Conservation (phyloP, 2,888 invertebrate genomes). For the Cheilosia scutellata region DNA sequence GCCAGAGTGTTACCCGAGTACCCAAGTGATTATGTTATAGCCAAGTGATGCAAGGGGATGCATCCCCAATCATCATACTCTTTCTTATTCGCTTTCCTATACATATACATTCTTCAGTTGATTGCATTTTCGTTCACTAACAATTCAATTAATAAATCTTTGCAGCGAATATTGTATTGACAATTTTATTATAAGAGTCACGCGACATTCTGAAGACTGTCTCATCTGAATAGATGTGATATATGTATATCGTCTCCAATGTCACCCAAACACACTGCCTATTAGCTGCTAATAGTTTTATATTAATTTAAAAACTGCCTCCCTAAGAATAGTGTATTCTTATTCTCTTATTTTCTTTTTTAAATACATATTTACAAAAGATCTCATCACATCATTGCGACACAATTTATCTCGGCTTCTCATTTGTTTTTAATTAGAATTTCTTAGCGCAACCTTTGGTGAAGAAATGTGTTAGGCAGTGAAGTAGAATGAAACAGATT, state of each 20-base stretch:
- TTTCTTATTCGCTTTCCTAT: no score
- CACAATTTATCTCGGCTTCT: conserved; percentile 45
- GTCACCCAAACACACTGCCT: conserved; percentile 17
- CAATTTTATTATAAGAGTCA: background rate
- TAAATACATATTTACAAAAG: conserved; percentile 13
- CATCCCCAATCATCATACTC: no score
- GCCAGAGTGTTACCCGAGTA: no score
- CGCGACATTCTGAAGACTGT: background rate
- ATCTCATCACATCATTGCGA: conserved; percentile 35
- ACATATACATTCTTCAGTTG: no score
- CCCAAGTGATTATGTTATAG: no score
- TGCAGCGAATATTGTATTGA: background rate
- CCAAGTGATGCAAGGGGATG: no score
- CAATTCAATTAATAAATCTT: background rate
- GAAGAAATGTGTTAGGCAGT: conserved; percentile 38
- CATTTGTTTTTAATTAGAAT: conserved; percentile 64
- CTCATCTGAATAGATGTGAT: background rate
- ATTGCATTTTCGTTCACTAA: background rate
- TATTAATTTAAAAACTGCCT: conserved; percentile 48
- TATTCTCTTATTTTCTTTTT: background rate
- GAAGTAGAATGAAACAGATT: conserved; percentile 48
- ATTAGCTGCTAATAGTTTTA: conserved; percentile 66
- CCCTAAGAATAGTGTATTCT: background rate
- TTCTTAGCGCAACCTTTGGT: conserved; percentile 61
- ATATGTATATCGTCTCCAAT: background rate